Evolutionary conservation across 1,140 invertebrate species (phyloP), one percentile per base, ranked within the genome.

Genomic region (Saxidomus purpurata): DNA sequence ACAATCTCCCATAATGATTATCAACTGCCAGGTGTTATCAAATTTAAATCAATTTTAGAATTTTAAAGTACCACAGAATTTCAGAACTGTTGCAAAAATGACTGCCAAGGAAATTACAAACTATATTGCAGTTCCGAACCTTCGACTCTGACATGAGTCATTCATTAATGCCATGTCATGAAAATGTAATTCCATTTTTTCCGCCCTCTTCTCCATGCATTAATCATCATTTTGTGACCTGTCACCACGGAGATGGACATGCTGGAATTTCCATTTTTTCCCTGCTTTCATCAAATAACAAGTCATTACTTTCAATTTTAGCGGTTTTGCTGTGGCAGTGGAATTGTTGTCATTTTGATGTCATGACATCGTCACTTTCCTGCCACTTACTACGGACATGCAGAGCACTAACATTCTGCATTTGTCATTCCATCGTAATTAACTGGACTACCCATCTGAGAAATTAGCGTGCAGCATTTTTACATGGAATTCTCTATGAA

Each of bases 171-270:
- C 59, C 8, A 28, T 63, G 59, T 25, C 59, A 63, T 63, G 59
- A 63, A 63, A 63, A 63, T 63, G 59, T n/a, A 63, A 63, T 63
- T 63, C 28, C 59, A 25, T 11, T 63, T 63, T 63, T 63, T 63
- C 28, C 59, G 25, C 25, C 25, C n/a, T 28, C 59, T 9, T 11
- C 59, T n/a, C 28, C 6, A 6, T 9, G n/a, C 25, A 28, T 63
- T 63, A 63, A 28, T 63, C 59, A 63, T 63, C 59, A 63, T 25
- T 28, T 6, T 28, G 3, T 63, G 59, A 28, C 59, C 59, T 63
- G 59, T 63, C 59, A 63, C 4, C 25, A 28, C 4, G 22, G 59
- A 28, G 4, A 63, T 63, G 59, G 59, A 63, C 59, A 25, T 63
- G 59, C 25, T 8, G 59, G 59, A 63, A 63, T 63, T 63, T 63